A percentile compares a stretch with the other conserved stretches of the same genome.
These are phyloP conservation scores for Agrotis clavis DNA, from an alignment of 2,888 invertebrate species.

Conservation along the genomic window DNA sequence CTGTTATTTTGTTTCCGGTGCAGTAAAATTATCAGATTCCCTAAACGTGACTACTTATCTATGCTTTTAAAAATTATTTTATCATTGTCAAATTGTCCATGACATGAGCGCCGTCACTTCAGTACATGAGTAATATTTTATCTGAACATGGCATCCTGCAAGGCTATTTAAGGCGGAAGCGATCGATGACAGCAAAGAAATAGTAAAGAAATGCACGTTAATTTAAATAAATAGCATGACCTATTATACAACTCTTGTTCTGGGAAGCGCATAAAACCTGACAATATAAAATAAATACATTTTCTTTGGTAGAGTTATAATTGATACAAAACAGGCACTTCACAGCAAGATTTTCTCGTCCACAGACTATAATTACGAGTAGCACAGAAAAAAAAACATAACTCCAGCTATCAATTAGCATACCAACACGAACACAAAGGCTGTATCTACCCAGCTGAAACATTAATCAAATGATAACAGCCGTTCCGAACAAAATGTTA, in stretches of 20 bases:
- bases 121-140: too few species aligned
- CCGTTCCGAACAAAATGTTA: slow-evolving; percentile 57
- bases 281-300: not conserved
- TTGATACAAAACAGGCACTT: slow-evolving; percentile 1
- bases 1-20: not conserved
- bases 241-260: not conserved
- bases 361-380: slow-evolving; percentile 17
- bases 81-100: too few species aligned
- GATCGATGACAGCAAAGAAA: not conserved
- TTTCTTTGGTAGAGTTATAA: not conserved
- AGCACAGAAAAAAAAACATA: slow-evolving; percentile 11
- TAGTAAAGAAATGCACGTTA: not conserved
- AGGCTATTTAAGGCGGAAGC: too few species aligned
- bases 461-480: slow-evolving; percentile 65
- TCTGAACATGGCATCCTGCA: too few species aligned
- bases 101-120: too few species aligned
- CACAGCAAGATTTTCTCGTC: slow-evolving; percentile 7
- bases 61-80: too few species aligned
- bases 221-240: not conserved
- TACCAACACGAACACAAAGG: slow-evolving; percentile 50
- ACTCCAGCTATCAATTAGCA: slow-evolving; percentile 53
- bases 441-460: slow-evolving; percentile 56
- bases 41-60: too few species aligned
- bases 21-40: too few species aligned
- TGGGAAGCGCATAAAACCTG: not conserved